Evolutionary conservation across 2,113 vertebrate genomes (phyloP).

Genomic region (Podarcis raffonei): DNA sequence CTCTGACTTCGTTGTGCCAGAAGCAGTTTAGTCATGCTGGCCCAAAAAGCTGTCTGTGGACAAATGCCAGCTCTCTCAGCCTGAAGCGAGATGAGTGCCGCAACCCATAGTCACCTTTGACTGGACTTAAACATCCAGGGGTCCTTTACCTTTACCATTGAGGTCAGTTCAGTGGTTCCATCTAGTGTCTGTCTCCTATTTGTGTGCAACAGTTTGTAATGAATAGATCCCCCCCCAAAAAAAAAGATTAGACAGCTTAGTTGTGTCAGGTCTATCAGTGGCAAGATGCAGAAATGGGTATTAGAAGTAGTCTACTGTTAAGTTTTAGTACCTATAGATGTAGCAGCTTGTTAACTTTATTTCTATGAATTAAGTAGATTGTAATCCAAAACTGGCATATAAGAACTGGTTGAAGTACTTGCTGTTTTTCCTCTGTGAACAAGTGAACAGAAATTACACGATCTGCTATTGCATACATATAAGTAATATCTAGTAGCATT

Average conservation of each 20-base stretch:
- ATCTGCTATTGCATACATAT: neutral
- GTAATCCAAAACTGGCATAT: neutral
- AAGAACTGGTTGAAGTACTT: neutral
- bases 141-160: too few species aligned
- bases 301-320: neutral
- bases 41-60: too few species aligned
- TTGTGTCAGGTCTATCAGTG: neutral
- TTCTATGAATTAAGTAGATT: neutral
- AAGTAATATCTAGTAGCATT: neutral
- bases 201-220: neutral
- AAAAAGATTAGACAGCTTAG: neutral
- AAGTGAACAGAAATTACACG: neutral
- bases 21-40: too few species aligned
- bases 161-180: neutral
- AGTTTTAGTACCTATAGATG: neutral
- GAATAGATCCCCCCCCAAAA: too few species aligned
- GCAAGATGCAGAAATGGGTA: neutral
- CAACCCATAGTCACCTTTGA: too few species aligned
- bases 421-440: neutral
- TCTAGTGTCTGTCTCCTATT: too few species aligned
- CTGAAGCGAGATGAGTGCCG: too few species aligned
- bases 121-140: too few species aligned
- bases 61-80: too few species aligned
- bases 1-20: too few species aligned
- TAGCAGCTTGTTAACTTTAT: neutral